Base-by-base conservation (phyloP, 2,113 vertebrate genomes). In the Myotis brandtii region DNA sequence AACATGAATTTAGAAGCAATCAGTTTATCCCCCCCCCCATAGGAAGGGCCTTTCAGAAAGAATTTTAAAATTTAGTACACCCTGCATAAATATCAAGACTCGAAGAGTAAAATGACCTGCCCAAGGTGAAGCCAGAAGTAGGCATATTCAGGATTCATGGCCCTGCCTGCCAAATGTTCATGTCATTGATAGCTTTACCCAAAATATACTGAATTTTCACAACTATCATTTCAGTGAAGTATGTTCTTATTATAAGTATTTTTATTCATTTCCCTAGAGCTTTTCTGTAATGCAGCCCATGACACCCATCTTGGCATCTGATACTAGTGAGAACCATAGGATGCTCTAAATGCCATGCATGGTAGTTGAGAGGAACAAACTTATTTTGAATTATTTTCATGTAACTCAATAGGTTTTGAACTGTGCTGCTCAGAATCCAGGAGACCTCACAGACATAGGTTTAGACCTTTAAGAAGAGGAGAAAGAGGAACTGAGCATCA, bases 321-420 rank as follows among this genome's bases (percentile, higher is more conserved):
- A 14, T 92, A 30, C 30, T 85, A 76, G 18, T 56, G 46, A 56
- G 43, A 84, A 17, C 9, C 32, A 25, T 6, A 27, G 5, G 14
- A 37, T 76, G 3, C 12, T 86, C 6, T 64, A 76, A 75, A 83
- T 75, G 25, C 4, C 17, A 62, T 85, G 23, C 67, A 12, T 89
- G 37, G 12, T 16, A 79, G n/a, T 69, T 88, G 13, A 91, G 21
- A 94, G 32, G 12, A 69, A 54, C 6, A 86, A 48, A 85, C 1
- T 75, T 89, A 80, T 40, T 79, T 72, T 73, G 64, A 79, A 84
- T 59, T 86, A 64, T 83, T 94, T 94, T 86, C 2, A 17, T 73
- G n/a, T 46, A 64, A 66, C 52, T 52, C 17, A 59, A 6, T 72
- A 40, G 13, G 75, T 93, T 87, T 83, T 20, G 64, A 84, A 70